Evolutionary conservation across 2,797 vertebrate species (phyloP).

Genomic region (Thamnophis elegans): DNA sequence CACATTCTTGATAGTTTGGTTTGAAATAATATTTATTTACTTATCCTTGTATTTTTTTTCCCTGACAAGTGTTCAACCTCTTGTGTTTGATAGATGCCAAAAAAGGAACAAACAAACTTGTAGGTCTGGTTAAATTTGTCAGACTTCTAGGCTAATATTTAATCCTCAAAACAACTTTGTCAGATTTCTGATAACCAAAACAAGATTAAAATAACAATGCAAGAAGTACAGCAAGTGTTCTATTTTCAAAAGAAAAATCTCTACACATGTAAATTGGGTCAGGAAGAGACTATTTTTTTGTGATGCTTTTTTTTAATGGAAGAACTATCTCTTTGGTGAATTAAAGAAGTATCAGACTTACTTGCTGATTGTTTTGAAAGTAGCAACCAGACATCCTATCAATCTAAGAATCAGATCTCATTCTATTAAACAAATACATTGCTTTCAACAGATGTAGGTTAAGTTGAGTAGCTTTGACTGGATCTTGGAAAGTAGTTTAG

Average conservation of each 20-base stretch:
- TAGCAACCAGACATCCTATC: not conserved
- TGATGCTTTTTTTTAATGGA: not conserved
- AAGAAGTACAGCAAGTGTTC: not conserved
- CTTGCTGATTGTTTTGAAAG: not conserved
- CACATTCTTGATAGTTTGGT: not conserved
- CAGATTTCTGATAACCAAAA: not conserved
- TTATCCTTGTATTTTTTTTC: not conserved
- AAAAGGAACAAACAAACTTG: not conserved
- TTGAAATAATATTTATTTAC: not conserved
- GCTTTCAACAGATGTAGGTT: not conserved
- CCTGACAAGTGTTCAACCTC: not conserved
- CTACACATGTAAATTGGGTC: not conserved
- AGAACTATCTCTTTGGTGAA: not conserved
- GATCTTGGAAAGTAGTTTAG: not conserved
- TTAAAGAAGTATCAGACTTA: not conserved
- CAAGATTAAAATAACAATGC: not conserved
- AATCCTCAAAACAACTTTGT: not conserved
- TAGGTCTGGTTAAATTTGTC: not conserved
- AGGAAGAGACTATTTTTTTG: not conserved
- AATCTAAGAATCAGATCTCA: not conserved
- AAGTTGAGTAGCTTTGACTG: not conserved
- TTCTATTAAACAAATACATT: not conserved
- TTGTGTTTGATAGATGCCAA: not conserved
- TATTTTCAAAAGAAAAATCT: not conserved
- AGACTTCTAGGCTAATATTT: not conserved